Base-by-base conservation (phyloP, 2,113 vertebrate genomes). In the Scophthalmus maximus region DNA sequence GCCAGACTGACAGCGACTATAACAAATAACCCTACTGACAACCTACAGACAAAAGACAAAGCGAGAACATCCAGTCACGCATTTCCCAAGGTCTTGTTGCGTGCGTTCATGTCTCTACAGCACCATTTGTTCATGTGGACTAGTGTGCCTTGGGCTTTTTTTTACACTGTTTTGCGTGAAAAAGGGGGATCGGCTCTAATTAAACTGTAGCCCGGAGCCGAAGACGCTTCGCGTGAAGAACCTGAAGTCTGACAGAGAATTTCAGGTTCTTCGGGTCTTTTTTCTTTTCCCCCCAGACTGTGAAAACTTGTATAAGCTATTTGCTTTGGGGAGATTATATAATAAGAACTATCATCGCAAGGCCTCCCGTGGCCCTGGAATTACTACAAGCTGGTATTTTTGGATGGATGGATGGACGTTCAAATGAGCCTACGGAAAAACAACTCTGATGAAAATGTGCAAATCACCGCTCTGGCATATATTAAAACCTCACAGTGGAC, bases 401-500 rank as follows among this genome's bases (percentile, higher is more conserved):
- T 36, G 56, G 22, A 47, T 40, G 49, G n/a, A n/a, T 46, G 42
- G 42, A 46, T 20, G 42, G 42, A 46, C 18, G n/a, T n/a, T n/a
- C n/a, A 46, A 9, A 46, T 46, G 7, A 38, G 42, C n/a, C n/a
- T n/a, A n/a, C n/a, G n/a, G 36, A 49, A 64, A 50, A 60, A 46
- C 59, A 56, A 40, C 50, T 49, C 30, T 6, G 8, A 32, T 8
- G 0, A 46, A 29, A 3, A 60, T 17, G 17, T 61, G 67, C 52
- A 49, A 63, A 52, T 68, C 22, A 55, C 64, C 60, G 53, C 22
- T 58, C 25, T 42, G 59, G 27, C 47, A 12, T 32, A 30, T 11
- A 70, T 81, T 57, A 32, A 73, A 70, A 36, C 42, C 42, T 71
- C 29, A 46, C 5, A 56, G 29, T 49, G 59, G 44, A 53, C 20